Conservation (phyloP, 1,140 invertebrate species). For the Sitodiplosis mosellana region DNA sequence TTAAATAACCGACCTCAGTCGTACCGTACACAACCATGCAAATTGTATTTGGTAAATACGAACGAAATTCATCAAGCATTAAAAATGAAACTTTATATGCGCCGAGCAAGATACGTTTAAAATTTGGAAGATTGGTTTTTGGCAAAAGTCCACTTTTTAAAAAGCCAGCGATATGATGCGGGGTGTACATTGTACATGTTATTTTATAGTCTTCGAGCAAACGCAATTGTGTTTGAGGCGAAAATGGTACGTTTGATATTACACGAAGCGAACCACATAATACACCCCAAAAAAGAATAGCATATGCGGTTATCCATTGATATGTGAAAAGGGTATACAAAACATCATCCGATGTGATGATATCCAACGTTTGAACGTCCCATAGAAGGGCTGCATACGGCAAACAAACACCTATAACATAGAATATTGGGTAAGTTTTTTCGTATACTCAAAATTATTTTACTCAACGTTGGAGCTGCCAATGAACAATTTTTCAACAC, state of each 20-base stretch:
- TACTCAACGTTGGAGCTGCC: no score
- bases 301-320: neutral
- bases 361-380: neutral
- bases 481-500: no score
- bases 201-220: no score
- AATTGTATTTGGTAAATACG: conserved; percentile 2
- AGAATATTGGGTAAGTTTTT: conserved; percentile 32
- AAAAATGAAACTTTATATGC: neutral
- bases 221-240: no score
- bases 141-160: neutral
- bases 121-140: neutral
- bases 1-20: neutral
- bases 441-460: conserved; percentile 27
- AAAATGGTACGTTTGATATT: no score
- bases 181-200: no score
- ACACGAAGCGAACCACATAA: no score
- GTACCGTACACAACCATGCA: neutral
- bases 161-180: no score
- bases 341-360: no score
- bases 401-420: conserved; percentile 3
- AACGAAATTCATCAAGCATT: neutral
- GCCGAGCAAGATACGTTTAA: neutral
- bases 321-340: no score
- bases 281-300: neutral
- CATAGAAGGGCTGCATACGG: conserved; percentile 3